Conservation (phyloP, 2,113 vertebrate genomes). For the Antidorcas marsupialis region DNA sequence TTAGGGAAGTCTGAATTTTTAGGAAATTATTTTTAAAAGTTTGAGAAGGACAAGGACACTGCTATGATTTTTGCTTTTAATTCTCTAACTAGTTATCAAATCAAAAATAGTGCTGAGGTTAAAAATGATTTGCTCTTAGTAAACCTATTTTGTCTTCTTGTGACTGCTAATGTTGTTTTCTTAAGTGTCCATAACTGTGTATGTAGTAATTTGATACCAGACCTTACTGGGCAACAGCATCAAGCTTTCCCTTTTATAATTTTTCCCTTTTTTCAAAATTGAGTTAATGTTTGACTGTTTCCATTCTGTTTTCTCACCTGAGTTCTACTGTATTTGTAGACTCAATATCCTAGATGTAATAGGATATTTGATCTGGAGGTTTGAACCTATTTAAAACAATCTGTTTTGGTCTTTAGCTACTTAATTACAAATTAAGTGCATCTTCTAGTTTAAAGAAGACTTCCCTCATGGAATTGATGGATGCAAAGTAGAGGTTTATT, state of each 20-base stretch:
- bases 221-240: not conserved
- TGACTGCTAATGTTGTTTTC: not conserved
- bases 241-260: not conserved
- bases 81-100: not conserved
- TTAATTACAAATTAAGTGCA: not conserved
- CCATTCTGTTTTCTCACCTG: not conserved
- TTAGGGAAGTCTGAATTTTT: not conserved
- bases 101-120: not conserved
- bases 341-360: not conserved
- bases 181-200: not conserved
- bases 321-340: not conserved
- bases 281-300: not conserved
- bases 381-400: constrained; percentile 15
- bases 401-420: not conserved
- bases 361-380: not conserved
- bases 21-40: not conserved
- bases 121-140: not conserved
- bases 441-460: constrained; percentile 15
- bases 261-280: not conserved
- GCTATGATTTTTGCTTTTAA: not conserved
- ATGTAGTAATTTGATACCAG: not conserved
- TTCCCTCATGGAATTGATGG: not conserved
- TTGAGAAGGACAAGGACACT: not conserved
- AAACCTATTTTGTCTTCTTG: not conserved
- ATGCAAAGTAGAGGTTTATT: not conserved